These are phyloP conservation scores for Gymnopithys bicolor DNA, from an alignment of 2,797 vertebrate species.

Conservation along the genomic window DNA sequence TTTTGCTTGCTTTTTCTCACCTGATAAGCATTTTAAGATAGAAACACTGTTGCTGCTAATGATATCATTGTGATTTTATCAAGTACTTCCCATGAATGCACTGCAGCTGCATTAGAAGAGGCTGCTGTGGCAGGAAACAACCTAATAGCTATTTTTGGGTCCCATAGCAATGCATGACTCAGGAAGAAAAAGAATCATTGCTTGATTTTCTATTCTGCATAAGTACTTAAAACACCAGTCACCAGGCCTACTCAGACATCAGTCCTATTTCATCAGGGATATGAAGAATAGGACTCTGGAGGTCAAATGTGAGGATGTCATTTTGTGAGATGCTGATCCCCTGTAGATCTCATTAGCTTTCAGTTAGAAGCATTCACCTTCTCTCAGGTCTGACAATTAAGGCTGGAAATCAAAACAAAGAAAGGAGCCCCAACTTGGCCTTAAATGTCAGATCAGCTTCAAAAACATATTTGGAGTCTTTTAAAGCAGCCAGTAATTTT, in stretches of 20 bases:
- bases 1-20: background rate
- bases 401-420: background rate
- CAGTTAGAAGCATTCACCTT: background rate
- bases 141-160: constrained; percentile 22
- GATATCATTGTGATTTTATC: constrained; percentile 35
- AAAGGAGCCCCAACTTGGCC: background rate
- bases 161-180: constrained; percentile 29
- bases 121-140: constrained; percentile 37
- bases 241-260: background rate
- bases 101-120: constrained; percentile 55
- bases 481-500: background rate
- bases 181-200: constrained; percentile 49
- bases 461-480: background rate
- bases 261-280: constrained; percentile 4
- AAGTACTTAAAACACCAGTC: constrained; percentile 27
- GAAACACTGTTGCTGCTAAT: constrained; percentile 14
- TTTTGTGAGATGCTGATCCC: background rate
- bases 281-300: background rate
- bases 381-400: background rate
- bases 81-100: constrained; percentile 29
- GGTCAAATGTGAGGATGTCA: background rate
- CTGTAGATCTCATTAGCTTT: constrained; percentile 30
- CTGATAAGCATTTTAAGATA: background rate
- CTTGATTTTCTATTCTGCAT: constrained; percentile 61
- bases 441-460: background rate